Percentiles rank a stretch among this genome's conserved stretches.
Conservation (phyloP, 2,888 invertebrate species). For the Trachelus iudaicus region DNA sequence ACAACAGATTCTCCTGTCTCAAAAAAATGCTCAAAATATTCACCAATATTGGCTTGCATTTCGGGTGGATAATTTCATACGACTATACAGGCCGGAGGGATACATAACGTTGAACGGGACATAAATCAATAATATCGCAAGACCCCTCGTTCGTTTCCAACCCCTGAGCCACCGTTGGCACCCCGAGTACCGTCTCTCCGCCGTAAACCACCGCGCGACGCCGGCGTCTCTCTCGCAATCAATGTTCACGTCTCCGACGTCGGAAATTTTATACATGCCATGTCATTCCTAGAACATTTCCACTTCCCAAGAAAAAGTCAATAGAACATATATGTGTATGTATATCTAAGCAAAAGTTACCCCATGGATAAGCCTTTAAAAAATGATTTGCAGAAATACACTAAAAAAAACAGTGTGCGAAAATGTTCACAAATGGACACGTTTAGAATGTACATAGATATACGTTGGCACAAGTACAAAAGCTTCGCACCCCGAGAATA, state of each 20-base stretch:
- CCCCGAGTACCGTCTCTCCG: slow-evolving; percentile 37
- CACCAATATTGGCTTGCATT: slow-evolving; percentile 19
- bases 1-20: background rate
- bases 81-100: slow-evolving; percentile 41
- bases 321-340: background rate
- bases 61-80: slow-evolving; percentile 45
- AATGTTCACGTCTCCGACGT: slow-evolving; percentile 58
- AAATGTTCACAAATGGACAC: background rate
- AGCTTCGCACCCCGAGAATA: background rate
- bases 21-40: background rate
- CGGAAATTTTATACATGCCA: slow-evolving; percentile 16
- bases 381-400: background rate
- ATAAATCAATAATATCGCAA: slow-evolving; percentile 73
- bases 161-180: slow-evolving; percentile 49
- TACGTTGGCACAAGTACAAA: background rate
- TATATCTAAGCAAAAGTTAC: background rate
- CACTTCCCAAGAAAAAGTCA: background rate
- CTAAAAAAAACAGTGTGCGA: background rate
- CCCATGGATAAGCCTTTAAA: background rate
- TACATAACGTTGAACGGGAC: slow-evolving; percentile 65
- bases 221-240: slow-evolving; percentile 59
- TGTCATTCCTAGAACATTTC: background rate
- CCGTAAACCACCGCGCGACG: slow-evolving; percentile 45
- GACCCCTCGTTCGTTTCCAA: slow-evolving; percentile 57
- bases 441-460: background rate